These are phyloP conservation scores for Varanus salvator DNA, from an alignment of 2,113 vertebrate genomes.

Conservation along the genomic window DNA sequence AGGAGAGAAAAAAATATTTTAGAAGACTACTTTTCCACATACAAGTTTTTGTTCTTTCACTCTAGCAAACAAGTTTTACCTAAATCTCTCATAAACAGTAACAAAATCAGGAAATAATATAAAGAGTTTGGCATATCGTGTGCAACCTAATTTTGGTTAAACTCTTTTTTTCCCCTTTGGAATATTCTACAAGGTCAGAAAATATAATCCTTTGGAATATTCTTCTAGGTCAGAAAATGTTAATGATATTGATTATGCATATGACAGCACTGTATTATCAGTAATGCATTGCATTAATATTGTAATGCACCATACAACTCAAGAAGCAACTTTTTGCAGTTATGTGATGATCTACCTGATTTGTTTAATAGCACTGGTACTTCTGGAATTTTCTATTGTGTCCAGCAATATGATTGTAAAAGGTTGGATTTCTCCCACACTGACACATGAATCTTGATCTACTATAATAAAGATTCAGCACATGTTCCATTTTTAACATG, in stretches of 20 bases:
- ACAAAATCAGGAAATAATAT: not conserved
- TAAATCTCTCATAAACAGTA: conserved; percentile 18
- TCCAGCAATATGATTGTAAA: not conserved
- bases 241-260: conserved; percentile 4
- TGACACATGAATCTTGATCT: not conserved
- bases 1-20: conserved; percentile 21
- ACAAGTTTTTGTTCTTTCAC: conserved; percentile 3
- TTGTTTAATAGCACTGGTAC: not conserved
- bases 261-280: conserved; percentile 23
- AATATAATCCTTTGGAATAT: not conserved
- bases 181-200: not conserved
- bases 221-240: conserved; percentile 3
- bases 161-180: not conserved
- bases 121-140: conserved; percentile 16
- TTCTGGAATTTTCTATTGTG: conserved; percentile 7
- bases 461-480: not conserved
- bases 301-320: not conserved
- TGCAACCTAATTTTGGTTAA: conserved; percentile 29
- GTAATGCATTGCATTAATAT: not conserved
- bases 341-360: not conserved
- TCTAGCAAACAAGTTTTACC: not conserved
- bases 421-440: conserved; percentile 13
- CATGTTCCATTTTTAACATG: not conserved
- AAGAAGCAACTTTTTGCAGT: conserved; percentile 16
- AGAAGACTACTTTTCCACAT: conserved; percentile 6